Evolutionary conservation across 2,113 vertebrate genomes (phyloP).

Genomic region (Hippocampus zosterae): DNA sequence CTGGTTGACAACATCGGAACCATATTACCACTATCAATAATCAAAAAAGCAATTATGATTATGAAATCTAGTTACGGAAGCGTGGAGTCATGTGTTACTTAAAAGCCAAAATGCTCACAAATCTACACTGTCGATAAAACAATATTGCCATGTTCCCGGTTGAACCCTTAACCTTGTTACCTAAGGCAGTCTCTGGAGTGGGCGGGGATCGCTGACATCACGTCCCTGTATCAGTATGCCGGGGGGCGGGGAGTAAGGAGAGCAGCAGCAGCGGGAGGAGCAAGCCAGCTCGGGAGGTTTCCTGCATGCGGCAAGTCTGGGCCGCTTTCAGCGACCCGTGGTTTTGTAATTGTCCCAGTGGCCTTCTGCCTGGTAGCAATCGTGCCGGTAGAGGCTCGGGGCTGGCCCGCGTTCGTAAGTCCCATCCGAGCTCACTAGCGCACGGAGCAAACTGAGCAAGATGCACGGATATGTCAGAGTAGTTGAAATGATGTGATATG

Average conservation of each 20-base stretch:
- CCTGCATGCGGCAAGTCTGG: constrained; percentile 16
- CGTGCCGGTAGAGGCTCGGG: constrained; percentile 28
- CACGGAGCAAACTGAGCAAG: not conserved
- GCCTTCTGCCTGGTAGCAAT: constrained; percentile 43
- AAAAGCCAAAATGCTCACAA: not conserved
- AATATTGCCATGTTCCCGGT: constrained; percentile 16
- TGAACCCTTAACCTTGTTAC: constrained; percentile 60
- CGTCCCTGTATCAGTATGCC: constrained; percentile 44
- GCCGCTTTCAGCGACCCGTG: constrained; percentile 57
- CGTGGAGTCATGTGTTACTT: not conserved
- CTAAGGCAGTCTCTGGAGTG: constrained; percentile 55
- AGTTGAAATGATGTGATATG: constrained; percentile 52
- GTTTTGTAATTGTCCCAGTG: constrained; percentile 71
- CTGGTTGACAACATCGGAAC: not conserved
- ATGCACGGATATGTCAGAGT: constrained; percentile 29
- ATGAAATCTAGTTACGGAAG: not conserved
- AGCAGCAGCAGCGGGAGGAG: constrained; percentile 38
- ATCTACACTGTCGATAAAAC: not conserved
- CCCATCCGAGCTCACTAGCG: constrained; percentile 5
- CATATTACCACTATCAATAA: not conserved
- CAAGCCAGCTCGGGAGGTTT: constrained; percentile 17
- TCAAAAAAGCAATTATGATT: not conserved
- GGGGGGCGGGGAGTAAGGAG: constrained; percentile 13
- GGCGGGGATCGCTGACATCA: constrained; percentile 58
- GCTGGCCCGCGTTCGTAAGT: constrained; percentile 18